These are phyloP conservation scores for Hermetia illucens DNA, from an alignment of 1,140 invertebrate genomes.

Conservation along the genomic window DNA sequence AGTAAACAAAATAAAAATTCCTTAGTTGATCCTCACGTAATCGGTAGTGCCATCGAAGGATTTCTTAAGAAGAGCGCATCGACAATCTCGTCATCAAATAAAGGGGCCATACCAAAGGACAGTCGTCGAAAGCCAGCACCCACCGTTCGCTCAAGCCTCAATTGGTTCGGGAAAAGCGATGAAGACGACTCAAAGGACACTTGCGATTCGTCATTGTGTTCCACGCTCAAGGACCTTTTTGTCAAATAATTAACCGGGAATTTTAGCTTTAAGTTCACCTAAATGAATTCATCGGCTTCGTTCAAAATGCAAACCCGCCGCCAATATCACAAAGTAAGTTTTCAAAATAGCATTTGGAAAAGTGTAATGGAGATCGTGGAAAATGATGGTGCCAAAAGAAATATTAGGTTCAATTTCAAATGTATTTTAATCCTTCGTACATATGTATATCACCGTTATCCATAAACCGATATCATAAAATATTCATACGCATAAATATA, in stretches of 20 bases:
- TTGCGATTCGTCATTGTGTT: slow-evolving; percentile 61
- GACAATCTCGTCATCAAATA: slow-evolving; percentile 22
- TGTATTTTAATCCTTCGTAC: too few relatives aligned
- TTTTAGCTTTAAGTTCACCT: slow-evolving; percentile 2
- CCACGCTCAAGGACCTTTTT: slow-evolving; percentile 68
- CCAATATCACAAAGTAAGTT: too few relatives aligned
- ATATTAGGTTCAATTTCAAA: too few relatives aligned
- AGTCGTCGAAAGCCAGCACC: slow-evolving; percentile 13
- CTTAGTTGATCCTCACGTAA: slow-evolving; percentile 56
- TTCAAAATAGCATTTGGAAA: too few relatives aligned
- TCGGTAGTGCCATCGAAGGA: slow-evolving; percentile 68
- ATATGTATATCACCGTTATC: too few relatives aligned
- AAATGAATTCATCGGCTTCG: background rate
- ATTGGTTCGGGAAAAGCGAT: slow-evolving; percentile 31
- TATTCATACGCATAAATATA: too few relatives aligned
- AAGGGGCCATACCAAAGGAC: slow-evolving; percentile 22
- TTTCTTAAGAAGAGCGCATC: slow-evolving; percentile 45
- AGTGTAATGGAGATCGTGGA: too few relatives aligned
- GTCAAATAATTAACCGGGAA: slow-evolving; percentile 44
- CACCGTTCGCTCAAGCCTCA: slow-evolving; percentile 22
- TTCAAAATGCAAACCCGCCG: too few relatives aligned
- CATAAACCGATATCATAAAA: too few relatives aligned
- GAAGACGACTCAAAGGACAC: slow-evolving; percentile 49
- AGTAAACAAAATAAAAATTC: slow-evolving; percentile 24
- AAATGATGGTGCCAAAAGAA: too few relatives aligned